phyloP scores from a whole-genome alignment of 2,113 vertebrate species.

The Aldabrachelys gigantea region DNA sequence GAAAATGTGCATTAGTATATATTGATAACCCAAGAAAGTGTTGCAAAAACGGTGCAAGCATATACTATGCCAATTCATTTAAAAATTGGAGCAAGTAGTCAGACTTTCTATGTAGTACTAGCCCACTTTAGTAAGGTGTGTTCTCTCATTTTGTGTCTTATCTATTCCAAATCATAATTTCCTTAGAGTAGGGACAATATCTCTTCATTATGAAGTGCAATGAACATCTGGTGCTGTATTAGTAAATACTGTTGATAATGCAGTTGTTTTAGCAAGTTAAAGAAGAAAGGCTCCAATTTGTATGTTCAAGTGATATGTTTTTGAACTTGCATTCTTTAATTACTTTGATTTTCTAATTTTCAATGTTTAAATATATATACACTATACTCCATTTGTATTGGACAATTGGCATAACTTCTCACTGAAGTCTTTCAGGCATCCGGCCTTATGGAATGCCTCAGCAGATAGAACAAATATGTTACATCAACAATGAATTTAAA shows the following conservation, averaged over 20 bases:
- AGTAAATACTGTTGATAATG: accelerated
- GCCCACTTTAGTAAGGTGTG: not conserved
- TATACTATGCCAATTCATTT: accelerated
- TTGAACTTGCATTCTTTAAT: not conserved
- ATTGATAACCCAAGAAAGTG: not conserved
- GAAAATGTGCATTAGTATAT: not conserved
- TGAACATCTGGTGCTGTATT: not conserved
- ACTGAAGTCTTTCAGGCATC: not conserved
- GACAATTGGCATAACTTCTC: not conserved
- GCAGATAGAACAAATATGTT: not conserved
- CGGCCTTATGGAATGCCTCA: not conserved
- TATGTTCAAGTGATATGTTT: not conserved
- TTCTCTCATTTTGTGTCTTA: not conserved
- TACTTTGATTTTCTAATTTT: not conserved
- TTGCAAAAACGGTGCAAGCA: not conserved
- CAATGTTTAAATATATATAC: accelerated
- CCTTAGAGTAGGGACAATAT: accelerated
- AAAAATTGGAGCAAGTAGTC: not conserved
- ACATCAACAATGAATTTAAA: not conserved
- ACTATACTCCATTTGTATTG: not conserved
- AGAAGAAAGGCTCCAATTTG: not conserved
- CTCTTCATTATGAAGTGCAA: not conserved
- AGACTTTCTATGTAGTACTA: not conserved
- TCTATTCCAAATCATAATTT: not conserved
- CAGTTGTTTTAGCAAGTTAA: not conserved